Conservation (phyloP, 2,113 vertebrate species). For the Silurus meridionalis region DNA sequence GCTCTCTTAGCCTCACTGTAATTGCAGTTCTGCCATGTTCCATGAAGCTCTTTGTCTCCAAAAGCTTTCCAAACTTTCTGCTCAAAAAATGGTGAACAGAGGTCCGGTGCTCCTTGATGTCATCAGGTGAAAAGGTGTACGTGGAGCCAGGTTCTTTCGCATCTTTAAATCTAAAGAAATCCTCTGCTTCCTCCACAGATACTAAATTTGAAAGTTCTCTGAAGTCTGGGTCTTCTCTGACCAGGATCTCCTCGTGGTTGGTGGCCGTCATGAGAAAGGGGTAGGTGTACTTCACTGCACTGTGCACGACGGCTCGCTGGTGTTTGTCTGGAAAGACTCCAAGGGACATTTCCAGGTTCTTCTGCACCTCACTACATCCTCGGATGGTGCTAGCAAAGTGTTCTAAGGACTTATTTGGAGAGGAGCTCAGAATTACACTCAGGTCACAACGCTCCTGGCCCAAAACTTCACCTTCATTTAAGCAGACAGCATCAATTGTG, state of each 20-base stretch:
- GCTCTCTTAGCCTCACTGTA: conserved; percentile 84
- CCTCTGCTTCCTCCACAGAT: conserved; percentile 82
- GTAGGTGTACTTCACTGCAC: conserved; percentile 81
- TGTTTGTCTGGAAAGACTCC: conserved; percentile 80
- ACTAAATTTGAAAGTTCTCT: conserved; percentile 82
- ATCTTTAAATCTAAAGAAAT: conserved; percentile 90
- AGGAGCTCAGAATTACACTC: conserved; percentile 72
- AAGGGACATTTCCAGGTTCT: conserved; percentile 72
- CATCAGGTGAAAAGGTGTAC: conserved; percentile 83
- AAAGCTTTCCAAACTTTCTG: conserved; percentile 85
- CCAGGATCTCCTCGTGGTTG: conserved; percentile 79
- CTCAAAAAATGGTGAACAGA: conserved; percentile 88
- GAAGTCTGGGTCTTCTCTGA: conserved; percentile 83
- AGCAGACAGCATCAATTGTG: neutral
- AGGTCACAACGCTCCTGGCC: conserved; percentile 65
- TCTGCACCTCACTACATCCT: neutral
- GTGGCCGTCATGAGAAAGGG: conserved; percentile 87
- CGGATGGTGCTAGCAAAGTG: conserved; percentile 73
- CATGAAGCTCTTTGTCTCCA: conserved; percentile 90
- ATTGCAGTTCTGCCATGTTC: conserved; percentile 71
- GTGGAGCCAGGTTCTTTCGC: conserved; percentile 81
- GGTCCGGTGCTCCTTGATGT: conserved; percentile 84
- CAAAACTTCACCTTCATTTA: conserved; percentile 11
- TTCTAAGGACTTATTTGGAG: conserved; percentile 67
- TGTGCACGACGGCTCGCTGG: conserved; percentile 80